phyloP scores from a whole-genome alignment of 2,888 invertebrate species.

The Meganola albula region DNA sequence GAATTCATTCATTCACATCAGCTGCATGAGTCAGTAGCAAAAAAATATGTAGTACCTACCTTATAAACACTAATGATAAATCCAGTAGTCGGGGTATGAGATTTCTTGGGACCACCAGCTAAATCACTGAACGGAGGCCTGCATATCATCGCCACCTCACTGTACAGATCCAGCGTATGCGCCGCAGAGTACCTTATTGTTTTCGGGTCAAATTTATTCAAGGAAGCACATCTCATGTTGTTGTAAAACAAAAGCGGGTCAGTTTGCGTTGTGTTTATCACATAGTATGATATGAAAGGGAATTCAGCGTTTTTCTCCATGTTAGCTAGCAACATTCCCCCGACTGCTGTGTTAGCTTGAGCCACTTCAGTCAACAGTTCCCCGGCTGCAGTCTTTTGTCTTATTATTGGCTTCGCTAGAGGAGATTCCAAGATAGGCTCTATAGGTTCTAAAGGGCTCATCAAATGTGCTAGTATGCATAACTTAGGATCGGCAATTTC shows the following conservation, averaged over 20 bases:
- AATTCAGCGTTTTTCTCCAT: slow-evolving; percentile 94
- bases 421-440: slow-evolving; percentile 92
- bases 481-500: slow-evolving; percentile 94
- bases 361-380: slow-evolving; percentile 87
- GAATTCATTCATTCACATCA: too few relatives aligned
- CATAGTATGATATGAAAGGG: slow-evolving; percentile 93
- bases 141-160: slow-evolving; percentile 94
- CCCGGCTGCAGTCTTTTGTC: slow-evolving; percentile 86
- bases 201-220: slow-evolving; percentile 92
- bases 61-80: slow-evolving; percentile 96
- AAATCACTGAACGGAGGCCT: slow-evolving; percentile 90
- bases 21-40: too few relatives aligned
- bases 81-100: slow-evolving; percentile 88
- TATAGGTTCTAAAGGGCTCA: slow-evolving; percentile 91
- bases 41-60: too few relatives aligned
- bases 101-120: slow-evolving; percentile 85
- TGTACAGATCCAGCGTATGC: slow-evolving; percentile 91
- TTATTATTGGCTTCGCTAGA: slow-evolving; percentile 85
- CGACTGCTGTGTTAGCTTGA: slow-evolving; percentile 84
- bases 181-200: slow-evolving; percentile 87
- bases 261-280: slow-evolving; percentile 91
- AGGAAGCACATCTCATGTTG: slow-evolving; percentile 88
- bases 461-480: slow-evolving; percentile 91
- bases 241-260: slow-evolving; percentile 92
- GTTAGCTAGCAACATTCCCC: slow-evolving; percentile 91